Evolutionary conservation across 2,797 vertebrate genomes (phyloP), one percentile per base, ranked within the genome.

Genomic region (Benthosema pterotum): DNA sequence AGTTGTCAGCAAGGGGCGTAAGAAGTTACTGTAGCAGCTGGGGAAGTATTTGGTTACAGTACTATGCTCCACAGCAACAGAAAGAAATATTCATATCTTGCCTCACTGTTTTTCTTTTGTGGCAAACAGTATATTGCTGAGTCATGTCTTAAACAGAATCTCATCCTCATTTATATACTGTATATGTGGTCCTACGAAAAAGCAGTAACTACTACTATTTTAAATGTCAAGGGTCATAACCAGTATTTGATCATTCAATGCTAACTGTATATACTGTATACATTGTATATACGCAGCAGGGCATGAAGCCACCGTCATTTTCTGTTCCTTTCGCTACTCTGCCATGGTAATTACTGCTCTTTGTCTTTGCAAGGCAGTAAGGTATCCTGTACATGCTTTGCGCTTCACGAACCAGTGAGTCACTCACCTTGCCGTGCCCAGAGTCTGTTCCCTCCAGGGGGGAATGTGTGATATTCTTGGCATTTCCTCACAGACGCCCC

Each of bases 391-490:
- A 32, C 32, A 53, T 0, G 2, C 56, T 53, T 50, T 60, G 42
- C 57, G 42, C 43, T 3, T 4, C 48, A 16, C 77, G 32, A 3
- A 57, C 50, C 50, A 45, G 42, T 46, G 48, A 76, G 14, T 72
- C 67, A 51, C n/a, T 60, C 13, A 13, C 28, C n/a, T 73, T 38
- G 43, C 61, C 49, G 48, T 63, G 16, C 46, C 46, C 15, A 47
- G 46, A 0, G 50, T 66, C 54, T 60, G n/a, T 52, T 63, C 54
- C 52, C 57, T 70, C 61, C 8, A 15, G 19, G 11, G 32, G 32
- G 69, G 77, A 77, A 78, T 78, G 79, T 48, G 65, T 69, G 79
- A 80, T 87, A 85, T 86, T 72, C 84, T 72, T 71, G 74, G 73
- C 69, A 79, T 86, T 83, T 77, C 71, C 80, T 60, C 60, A 57